Base-by-base conservation (phyloP, 2,113 vertebrate genomes). In the Dryoscopus gambensis region DNA sequence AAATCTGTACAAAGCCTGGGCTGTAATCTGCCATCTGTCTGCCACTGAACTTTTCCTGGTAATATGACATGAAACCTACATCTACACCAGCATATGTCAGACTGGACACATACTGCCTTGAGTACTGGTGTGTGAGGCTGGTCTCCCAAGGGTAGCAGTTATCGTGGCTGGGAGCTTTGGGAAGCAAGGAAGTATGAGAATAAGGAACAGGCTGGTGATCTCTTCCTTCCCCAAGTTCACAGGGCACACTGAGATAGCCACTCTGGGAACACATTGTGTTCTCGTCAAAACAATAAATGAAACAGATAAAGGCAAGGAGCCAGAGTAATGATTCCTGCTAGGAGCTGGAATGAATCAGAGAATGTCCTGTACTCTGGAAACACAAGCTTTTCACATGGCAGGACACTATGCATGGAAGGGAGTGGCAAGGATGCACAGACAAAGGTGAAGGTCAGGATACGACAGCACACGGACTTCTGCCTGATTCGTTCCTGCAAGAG, bases 391-490 rank as follows among this genome's bases (percentile, higher is more conserved):
- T 69, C 76, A 74, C 0, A 0, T 65, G 59, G 50, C 15, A 25
- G 8, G 10, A 49, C 2, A 5, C 40, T 49, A 8, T 23, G 46
- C 10, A 18, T n/a, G 44, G 39, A 87, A 71, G 4, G 7, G 20
- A 7, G 5, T n/a, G 10, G 4, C 56, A 7, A 74, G 47, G 21
- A 64, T 55, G 15, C 40, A 52, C 0, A 0, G 49, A 23, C 52
- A 76, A 76, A 74, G 59, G 65, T 73, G 46, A 75, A 89, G 47
- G 37, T 33, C 76, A 67, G 46, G 50, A 27, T 53, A n/a, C 0
- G 1, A 73, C 23, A 63, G 17, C n/a, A 65, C 16, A 3, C 22
- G 16, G 21, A 49, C 35, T 79, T 85, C 53, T 82, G 57, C 19
- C 46, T 33, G 11, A 31, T 53, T 6, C 21, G 68, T 21, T 73